A percentile compares a stretch with the other conserved stretches of the same genome.
Conservation (phyloP, 2,888 invertebrate genomes). For the Agriopis aurantiaria region DNA sequence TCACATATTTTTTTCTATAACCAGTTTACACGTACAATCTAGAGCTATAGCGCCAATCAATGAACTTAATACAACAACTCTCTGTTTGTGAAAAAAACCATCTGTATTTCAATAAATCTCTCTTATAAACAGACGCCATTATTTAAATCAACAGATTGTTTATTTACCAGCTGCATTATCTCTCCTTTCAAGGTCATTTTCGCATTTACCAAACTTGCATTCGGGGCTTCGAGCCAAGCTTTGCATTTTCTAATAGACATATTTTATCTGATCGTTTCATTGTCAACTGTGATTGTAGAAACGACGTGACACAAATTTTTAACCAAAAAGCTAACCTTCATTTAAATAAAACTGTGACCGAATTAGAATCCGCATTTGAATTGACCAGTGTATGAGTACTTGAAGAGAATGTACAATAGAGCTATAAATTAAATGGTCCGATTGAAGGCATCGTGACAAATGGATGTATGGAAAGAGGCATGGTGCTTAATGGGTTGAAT, state of each 20-base stretch:
- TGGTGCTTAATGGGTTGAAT: conserved; percentile 29
- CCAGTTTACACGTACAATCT: conserved; percentile 4
- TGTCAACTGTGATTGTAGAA: conserved; percentile 39
- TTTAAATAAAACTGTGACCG: conserved; percentile 19
- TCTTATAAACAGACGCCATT: conserved; percentile 5
- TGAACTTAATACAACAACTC: conserved; percentile 9
- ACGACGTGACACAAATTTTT: conserved; percentile 41
- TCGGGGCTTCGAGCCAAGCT: conserved; percentile 7
- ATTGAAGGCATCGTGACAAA: conserved; percentile 27
- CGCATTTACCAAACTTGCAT: conserved; percentile 16
- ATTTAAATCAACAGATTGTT: conserved; percentile 13
- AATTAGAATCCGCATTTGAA: conserved; percentile 16
- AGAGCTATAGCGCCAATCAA: neutral
- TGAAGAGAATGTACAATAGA: conserved; percentile 27
- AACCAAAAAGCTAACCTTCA: conserved; percentile 36
- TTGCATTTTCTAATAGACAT: conserved; percentile 10
- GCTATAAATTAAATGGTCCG: conserved; percentile 30
- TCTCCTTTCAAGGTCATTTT: conserved; percentile 18
- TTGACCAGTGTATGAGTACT: conserved; percentile 10
- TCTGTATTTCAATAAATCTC: conserved; percentile 12
- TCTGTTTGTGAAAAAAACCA: conserved; percentile 16
- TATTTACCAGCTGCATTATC: conserved; percentile 25
- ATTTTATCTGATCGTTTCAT: conserved; percentile 43
- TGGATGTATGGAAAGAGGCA: conserved; percentile 25
- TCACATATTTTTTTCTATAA: neutral